These are phyloP conservation scores for Hipparchia sbordonii DNA, from an alignment of 2,888 invertebrate genomes.

Conservation along the genomic window DNA sequence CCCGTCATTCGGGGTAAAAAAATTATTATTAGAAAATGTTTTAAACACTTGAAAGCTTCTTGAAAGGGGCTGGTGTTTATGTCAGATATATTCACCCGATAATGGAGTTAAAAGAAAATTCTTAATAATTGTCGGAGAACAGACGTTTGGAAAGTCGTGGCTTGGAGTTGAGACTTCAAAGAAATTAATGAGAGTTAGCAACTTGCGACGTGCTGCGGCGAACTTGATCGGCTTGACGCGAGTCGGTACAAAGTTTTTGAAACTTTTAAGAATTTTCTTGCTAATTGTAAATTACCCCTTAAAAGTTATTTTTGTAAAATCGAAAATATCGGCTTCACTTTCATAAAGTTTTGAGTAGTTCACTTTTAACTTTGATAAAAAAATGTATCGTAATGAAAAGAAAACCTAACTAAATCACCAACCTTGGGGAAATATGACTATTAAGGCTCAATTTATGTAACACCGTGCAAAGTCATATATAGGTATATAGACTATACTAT, in stretches of 20 bases:
- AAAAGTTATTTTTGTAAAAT: constrained; percentile 21
- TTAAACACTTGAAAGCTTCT: background rate
- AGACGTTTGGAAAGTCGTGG: constrained; percentile 62
- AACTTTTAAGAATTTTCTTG: constrained; percentile 70
- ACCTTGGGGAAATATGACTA: too few species aligned
- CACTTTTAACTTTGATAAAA: too few species aligned
- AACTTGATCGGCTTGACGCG: constrained; percentile 79
- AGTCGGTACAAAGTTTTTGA: constrained; percentile 78
- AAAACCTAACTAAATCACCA: too few species aligned
- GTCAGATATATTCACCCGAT: constrained; percentile 51
- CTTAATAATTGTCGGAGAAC: constrained; percentile 74
- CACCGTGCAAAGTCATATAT: too few species aligned
- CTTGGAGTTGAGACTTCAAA: constrained; percentile 72
- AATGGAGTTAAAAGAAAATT: constrained; percentile 72
- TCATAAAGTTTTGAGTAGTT: background rate
- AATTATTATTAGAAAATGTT: background rate
- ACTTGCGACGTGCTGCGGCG: constrained; percentile 75
- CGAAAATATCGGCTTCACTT: background rate
- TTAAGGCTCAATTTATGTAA: too few species aligned
- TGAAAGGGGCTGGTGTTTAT: constrained; percentile 20
- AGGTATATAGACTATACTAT: too few species aligned
- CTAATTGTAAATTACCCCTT: constrained; percentile 62
- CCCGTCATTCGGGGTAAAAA: background rate
- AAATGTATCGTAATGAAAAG: too few species aligned
- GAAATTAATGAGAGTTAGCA: constrained; percentile 82